Evolutionary conservation across 53 echinoderm and acorn worm species (phyloP), one percentile per base, ranked within the genome.

Genomic region (Holothuria leucospilota): DNA sequence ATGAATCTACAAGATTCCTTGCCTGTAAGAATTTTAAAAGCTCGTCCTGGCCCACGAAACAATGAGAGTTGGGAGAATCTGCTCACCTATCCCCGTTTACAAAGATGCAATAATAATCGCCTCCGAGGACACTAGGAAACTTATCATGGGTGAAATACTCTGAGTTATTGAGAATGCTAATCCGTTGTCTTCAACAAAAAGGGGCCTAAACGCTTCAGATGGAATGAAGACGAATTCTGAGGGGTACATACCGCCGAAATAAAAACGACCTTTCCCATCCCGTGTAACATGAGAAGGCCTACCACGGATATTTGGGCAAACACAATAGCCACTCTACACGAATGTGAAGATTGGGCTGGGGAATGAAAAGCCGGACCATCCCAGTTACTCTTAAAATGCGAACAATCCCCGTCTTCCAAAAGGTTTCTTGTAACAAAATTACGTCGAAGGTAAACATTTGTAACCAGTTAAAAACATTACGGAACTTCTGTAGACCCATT

Each of bases 381-480:
- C 72, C 46, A 72, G n/a, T n/a, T n/a, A n/a, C n/a, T n/a, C n/a
- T n/a, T n/a, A 20, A 71, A 29, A 71, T 71, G 39, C 9, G 29
- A 30, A 71, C 29, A 71, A 28, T 71, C 71, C 11, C 20, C 12
- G 39, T 11, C 13, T 8, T 20, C 13, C 39, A 71, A 71, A 27
- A 71, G 11, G 72, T 72, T 40, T 72, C 39, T 21, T 72, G 72
- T 40, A 72, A 34, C 11, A 72, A 39, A 15, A 72, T 72, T 3
- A 72, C 21, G 39, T 72, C 46, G 39, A 72, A 72, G 34, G 34
- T 3, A 34, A 34, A 34, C 1, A 3, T 34, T 3, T 34, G 1
- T 34, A 34, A 34, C 34, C 34, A 34, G 34, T 34, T 34, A 34
- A 1, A 34, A 34, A 2, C 34, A 34, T 34, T 34, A 34, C 2